Evolutionary conservation across 2,888 invertebrate species (phyloP).

Genomic region (Pseudanteris insignis): DNA sequence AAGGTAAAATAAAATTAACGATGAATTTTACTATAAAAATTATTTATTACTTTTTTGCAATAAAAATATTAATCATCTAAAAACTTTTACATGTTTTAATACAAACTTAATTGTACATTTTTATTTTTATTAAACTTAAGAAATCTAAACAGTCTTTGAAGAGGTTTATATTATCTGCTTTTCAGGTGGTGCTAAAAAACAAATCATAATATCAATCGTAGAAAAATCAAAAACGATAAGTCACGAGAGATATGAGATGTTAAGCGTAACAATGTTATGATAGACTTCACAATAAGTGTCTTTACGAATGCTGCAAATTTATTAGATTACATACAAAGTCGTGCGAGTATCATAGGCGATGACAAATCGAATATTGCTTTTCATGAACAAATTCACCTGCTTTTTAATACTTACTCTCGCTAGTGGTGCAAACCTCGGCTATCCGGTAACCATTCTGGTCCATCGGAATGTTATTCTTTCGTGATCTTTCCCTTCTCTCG

Average conservation of each 20-base stretch:
- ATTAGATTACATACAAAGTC: too few relatives aligned
- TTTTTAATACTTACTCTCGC: slow-evolving; percentile 34
- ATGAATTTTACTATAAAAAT: slow-evolving; percentile 8
- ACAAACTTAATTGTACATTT: slow-evolving; percentile 16
- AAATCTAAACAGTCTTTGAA: slow-evolving; percentile 42
- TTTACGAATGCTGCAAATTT: slow-evolving; percentile 7
- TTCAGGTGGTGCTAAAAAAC: slow-evolving; percentile 31
- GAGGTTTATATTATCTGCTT: slow-evolving; percentile 33
- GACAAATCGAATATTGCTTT: slow-evolving; percentile 10
- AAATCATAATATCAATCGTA: slow-evolving; percentile 21
- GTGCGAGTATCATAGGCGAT: background rate
- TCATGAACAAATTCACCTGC: background rate
- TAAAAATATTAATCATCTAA: slow-evolving; percentile 35
- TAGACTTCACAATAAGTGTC: slow-evolving; percentile 13
- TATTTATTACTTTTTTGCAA: slow-evolving; percentile 15
- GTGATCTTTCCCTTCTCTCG: slow-evolving; percentile 40
- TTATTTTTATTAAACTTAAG: slow-evolving; percentile 19
- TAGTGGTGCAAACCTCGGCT: slow-evolving; percentile 36
- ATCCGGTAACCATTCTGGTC: slow-evolving; percentile 35
- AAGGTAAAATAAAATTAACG: background rate
- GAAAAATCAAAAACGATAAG: too few relatives aligned
- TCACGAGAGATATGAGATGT: too few relatives aligned
- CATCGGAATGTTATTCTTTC: slow-evolving; percentile 34
- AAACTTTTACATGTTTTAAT: slow-evolving; percentile 28
- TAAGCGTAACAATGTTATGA: too few relatives aligned